Evolutionary conservation across 1,140 invertebrate species (phyloP), one percentile per base, ranked within the genome.

Genomic region (Sarcophaga bullata): DNA sequence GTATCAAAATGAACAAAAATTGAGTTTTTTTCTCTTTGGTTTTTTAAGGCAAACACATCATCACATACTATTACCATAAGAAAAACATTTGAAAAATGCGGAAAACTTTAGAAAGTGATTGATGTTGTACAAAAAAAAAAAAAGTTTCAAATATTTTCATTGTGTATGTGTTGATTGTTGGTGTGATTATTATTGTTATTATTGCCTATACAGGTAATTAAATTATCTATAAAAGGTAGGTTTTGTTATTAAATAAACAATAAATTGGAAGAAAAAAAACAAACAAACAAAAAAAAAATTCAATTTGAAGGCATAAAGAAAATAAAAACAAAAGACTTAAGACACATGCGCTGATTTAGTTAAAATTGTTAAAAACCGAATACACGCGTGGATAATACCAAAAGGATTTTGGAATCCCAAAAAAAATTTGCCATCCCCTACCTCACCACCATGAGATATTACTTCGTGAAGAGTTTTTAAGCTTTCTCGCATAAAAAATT

Each of bases 21-120:
- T 25, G 37, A 72, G 17, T 19, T 72, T 25, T 72, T 62, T 62
- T 15, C 13, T 13, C 6, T 13, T n/a, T 15, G 19, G 4, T 7
- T 17, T 7, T 7, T 17, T 7, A 62, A 62, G 6, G 73, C 47
- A 8, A 76, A 49, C 46, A 76, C 46, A 49, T 76, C 8, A 48
- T 15, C 4, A 49, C 73, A 76, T 11, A 17, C 73, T 8, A 48
- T 47, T 17, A 76, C 46, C 47, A 76, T n/a, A 48, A 49, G n/a
- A 48, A 48, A 15, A 48, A 76, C n/a, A 48, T 48, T 48, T 68
- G 15, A 68, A 68, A 48, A 11, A 78, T 50, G 25, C 75, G 75
- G 75, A 78, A 78, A 78, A 49, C 49, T 78, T 78, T 78, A 78
- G 75, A 78, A 78, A 78, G 75, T 78, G 75, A 78, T 78, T 78